phyloP scores from a whole-genome alignment of 2,888 invertebrate genomes.

The Lasioglossum figueresi region DNA sequence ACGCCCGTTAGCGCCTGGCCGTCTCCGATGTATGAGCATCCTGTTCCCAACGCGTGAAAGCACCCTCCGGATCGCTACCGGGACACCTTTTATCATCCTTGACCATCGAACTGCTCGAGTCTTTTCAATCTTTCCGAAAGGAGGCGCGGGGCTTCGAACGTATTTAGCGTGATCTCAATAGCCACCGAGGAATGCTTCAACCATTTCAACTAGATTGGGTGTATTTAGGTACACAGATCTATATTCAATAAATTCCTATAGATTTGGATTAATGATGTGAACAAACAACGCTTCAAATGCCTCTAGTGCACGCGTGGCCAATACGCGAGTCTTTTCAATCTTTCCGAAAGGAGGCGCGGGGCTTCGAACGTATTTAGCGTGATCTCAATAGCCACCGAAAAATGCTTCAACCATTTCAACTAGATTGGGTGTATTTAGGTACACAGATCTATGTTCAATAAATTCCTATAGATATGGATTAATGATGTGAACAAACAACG shows the following conservation, averaged over 20 bases:
- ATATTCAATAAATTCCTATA: too few species aligned
- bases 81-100: conserved; percentile 1
- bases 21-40: conserved; percentile 42
- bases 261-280: too few species aligned
- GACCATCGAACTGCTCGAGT: background rate
- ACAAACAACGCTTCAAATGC: too few species aligned
- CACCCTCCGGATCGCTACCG: conserved; percentile 54
- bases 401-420: background rate
- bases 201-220: background rate
- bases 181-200: background rate
- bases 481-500: too few species aligned
- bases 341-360: background rate
- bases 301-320: too few species aligned
- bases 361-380: background rate
- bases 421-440: too few species aligned
- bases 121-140: background rate
- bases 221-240: too few species aligned
- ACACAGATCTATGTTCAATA: too few species aligned
- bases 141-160: too few species aligned
- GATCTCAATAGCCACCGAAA: background rate
- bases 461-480: too few species aligned
- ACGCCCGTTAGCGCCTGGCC: conserved; percentile 67
- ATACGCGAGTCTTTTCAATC: background rate
- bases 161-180: background rate
- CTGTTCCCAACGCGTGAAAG: conserved; percentile 49